These are phyloP conservation scores for Synanthedon formicaeformis DNA, from an alignment of 2,888 invertebrate genomes.

Conservation along the genomic window DNA sequence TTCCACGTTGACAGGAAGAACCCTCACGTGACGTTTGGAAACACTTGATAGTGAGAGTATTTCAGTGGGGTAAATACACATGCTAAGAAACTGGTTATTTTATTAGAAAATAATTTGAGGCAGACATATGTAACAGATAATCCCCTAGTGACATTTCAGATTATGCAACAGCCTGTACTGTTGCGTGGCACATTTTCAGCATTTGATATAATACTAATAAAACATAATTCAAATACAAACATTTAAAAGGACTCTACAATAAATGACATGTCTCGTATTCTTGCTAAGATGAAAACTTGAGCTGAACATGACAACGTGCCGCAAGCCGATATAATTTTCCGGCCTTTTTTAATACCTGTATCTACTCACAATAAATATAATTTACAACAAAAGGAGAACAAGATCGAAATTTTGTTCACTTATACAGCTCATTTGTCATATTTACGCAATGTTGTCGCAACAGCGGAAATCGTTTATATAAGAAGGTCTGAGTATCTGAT, in stretches of 20 bases:
- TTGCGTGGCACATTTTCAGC: too few relatives aligned
- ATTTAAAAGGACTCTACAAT: neutral
- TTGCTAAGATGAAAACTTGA: constrained; percentile 1
- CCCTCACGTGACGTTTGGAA: neutral
- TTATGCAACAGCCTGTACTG: too few relatives aligned
- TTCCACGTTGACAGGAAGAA: neutral
- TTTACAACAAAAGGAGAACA: neutral
- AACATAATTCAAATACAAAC: too few relatives aligned
- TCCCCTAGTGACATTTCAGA: too few relatives aligned
- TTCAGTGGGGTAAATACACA: too few relatives aligned
- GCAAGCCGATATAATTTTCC: neutral
- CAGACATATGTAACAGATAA: too few relatives aligned
- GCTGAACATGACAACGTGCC: neutral
- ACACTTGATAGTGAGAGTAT: neutral
- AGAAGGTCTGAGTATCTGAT: neutral
- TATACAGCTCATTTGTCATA: neutral
- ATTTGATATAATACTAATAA: too few relatives aligned
- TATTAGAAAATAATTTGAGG: too few relatives aligned
- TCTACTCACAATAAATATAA: constrained; percentile 2
- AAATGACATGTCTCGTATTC: constrained; percentile 6
- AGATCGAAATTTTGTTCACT: neutral
- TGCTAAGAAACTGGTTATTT: too few relatives aligned
- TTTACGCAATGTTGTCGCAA: neutral
- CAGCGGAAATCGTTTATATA: constrained; percentile 1
- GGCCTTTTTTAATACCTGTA: neutral